Conservation (phyloP, 1,140 invertebrate genomes). For the Phymastichus coffea region DNA sequence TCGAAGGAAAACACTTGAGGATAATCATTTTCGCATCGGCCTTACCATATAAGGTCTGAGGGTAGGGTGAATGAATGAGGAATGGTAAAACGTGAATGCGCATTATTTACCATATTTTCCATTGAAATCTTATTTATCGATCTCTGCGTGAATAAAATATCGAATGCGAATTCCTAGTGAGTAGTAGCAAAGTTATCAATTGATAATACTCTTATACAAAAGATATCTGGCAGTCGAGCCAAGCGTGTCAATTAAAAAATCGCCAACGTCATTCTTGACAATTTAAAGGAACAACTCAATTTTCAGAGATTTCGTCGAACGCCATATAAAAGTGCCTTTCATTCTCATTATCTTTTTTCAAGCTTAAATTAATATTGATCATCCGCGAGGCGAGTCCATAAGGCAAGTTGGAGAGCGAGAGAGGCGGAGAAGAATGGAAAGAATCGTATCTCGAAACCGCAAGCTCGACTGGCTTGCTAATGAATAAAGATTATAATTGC, state of each 20-base stretch:
- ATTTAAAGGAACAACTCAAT: too few relatives aligned
- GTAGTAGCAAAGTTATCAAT: too few relatives aligned
- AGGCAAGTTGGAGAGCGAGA: not conserved
- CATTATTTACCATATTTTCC: not conserved
- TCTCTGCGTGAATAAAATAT: too few relatives aligned
- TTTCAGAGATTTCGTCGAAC: too few relatives aligned
- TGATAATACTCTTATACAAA: too few relatives aligned
- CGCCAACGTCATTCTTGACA: too few relatives aligned
- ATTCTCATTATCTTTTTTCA: constrained; percentile 7
- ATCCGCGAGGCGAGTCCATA: constrained; percentile 31
- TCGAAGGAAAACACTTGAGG: constrained; percentile 37
- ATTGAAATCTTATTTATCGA: not conserved
- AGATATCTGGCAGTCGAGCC: too few relatives aligned
- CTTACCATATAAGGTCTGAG: not conserved
- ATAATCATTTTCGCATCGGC: constrained; percentile 33
- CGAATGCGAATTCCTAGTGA: too few relatives aligned
- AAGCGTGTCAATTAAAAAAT: too few relatives aligned
- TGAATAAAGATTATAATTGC: constrained; percentile 61
- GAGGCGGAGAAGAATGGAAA: constrained; percentile 32
- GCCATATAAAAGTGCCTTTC: not conserved
- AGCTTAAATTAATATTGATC: constrained; percentile 50
- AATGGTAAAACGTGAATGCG: not conserved
- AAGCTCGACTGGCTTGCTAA: constrained; percentile 48
- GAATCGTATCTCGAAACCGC: constrained; percentile 56
- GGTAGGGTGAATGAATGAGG: not conserved